Conservation (phyloP, 2,113 vertebrate genomes). For the Oreochromis aureus region DNA sequence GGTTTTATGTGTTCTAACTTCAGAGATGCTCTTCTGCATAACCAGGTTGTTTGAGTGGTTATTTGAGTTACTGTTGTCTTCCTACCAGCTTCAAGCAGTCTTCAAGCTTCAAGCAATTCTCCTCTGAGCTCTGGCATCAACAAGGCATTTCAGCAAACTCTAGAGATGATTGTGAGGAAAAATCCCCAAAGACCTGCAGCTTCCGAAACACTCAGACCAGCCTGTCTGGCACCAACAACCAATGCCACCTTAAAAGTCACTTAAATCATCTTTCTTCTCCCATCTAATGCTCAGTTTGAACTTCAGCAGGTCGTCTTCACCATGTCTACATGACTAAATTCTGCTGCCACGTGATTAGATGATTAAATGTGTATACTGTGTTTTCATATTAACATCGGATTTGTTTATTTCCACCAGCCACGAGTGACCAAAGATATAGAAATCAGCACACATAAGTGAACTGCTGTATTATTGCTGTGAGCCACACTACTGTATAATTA, state of each 20-base stretch:
- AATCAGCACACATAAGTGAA: background rate
- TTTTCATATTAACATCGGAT: background rate
- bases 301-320: background rate
- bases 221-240: background rate
- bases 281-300: background rate
- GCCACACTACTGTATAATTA: background rate
- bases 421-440: background rate
- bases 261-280: background rate
- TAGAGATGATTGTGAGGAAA: background rate
- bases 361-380: background rate
- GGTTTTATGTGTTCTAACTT: background rate
- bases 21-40: background rate
- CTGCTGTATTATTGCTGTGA: background rate
- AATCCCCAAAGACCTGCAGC: background rate
- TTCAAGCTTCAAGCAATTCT: background rate
- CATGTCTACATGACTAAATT: background rate
- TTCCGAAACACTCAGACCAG: background rate
- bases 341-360: rapidly evolving
- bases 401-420: background rate
- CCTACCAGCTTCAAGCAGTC: background rate
- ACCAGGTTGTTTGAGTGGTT: background rate
- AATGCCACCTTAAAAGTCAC: background rate
- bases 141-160: background rate
- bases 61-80: background rate
- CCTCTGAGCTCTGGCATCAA: background rate